These are phyloP conservation scores for Sitodiplosis mosellana DNA, from an alignment of 1,140 invertebrate species.

Conservation along the genomic window DNA sequence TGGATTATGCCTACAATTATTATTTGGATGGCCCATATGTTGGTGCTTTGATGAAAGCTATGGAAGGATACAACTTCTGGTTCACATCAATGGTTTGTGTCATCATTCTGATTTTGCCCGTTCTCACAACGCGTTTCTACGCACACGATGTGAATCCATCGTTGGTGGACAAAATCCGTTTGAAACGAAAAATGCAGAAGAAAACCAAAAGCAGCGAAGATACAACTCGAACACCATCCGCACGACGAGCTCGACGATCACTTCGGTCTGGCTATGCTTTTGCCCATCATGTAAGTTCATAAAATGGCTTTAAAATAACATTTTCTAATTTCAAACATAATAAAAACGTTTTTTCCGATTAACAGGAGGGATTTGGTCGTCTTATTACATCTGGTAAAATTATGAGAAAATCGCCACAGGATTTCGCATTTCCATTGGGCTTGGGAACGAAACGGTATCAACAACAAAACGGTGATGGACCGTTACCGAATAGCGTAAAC, in stretches of 20 bases:
- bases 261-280: constrained; percentile 96
- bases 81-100: constrained; percentile 81
- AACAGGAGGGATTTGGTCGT: constrained; percentile 84
- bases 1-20: constrained; percentile 81
- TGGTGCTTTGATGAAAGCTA: constrained; percentile 66
- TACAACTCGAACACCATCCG: constrained; percentile 65
- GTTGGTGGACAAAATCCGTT: constrained; percentile 74
- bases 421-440: constrained; percentile 18
- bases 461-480: constrained; percentile 18
- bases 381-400: constrained; percentile 97
- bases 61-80: constrained; percentile 88
- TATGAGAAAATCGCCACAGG: constrained; percentile 67
- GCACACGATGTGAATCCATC: constrained; percentile 76
- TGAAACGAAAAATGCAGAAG: constrained; percentile 51
- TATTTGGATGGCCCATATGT: constrained; percentile 67
- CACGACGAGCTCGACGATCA: constrained; percentile 68
- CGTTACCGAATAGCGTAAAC: constrained; percentile 26
- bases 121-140: constrained; percentile 87
- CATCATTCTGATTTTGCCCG: constrained; percentile 66
- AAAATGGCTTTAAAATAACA: too few species aligned
- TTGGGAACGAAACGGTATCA: constrained; percentile 12
- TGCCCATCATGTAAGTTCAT: constrained; percentile 53
- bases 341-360: constrained; percentile 19
- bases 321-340: not conserved
- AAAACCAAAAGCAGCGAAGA: constrained; percentile 53